Evolutionary conservation across 2,113 vertebrate species (phyloP).

Genomic region (Lampris incognitus): DNA sequence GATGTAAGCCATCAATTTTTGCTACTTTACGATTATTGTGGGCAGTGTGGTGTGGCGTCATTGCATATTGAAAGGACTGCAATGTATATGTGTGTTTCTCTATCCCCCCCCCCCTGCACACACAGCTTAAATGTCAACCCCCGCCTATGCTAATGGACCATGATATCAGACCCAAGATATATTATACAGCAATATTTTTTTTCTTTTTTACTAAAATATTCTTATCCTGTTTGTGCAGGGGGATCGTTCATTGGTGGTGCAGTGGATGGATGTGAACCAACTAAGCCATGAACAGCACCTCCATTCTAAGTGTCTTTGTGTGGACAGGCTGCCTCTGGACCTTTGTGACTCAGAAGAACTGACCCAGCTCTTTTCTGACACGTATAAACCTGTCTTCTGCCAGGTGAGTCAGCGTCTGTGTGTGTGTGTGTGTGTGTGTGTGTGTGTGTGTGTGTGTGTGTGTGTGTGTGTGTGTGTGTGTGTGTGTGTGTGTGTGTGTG

Average conservation of each 20-base stretch:
- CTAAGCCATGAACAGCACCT: slow-evolving; percentile 89
- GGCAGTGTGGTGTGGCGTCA: no score
- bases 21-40: no score
- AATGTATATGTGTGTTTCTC: no score
- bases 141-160: no score
- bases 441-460: background rate
- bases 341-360: slow-evolving; percentile 88
- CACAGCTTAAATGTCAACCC: no score
- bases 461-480: background rate
- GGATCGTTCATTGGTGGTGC: slow-evolving; percentile 89
- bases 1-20: no score
- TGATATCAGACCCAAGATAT: background rate
- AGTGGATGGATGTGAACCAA: slow-evolving; percentile 98
- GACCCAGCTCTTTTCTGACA: slow-evolving; percentile 87
- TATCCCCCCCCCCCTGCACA: no score
- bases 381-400: slow-evolving; percentile 94
- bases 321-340: slow-evolving; percentile 90
- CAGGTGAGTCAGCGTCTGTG: slow-evolving; percentile 82
- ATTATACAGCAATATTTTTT: background rate
- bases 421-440: background rate
- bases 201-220: background rate
- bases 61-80: no score
- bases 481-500: background rate
- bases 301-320: slow-evolving; percentile 96
- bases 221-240: slow-evolving; percentile 66